phyloP scores from a whole-genome alignment of 2,113 vertebrate species.

The Lampris megalopsis region DNA sequence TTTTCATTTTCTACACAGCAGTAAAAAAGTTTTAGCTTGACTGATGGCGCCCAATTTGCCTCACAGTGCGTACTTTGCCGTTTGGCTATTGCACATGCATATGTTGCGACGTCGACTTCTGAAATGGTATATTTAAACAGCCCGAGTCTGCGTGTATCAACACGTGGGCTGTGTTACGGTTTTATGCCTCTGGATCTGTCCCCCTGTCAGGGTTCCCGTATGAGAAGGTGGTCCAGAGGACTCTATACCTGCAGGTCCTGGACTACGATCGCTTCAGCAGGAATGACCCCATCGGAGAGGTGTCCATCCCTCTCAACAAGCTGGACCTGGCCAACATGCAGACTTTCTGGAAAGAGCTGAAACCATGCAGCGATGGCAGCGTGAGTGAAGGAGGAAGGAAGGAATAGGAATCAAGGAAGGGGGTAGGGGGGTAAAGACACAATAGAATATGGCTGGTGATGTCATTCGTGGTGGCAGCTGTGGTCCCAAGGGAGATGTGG shows the following conservation, averaged over 20 bases:
- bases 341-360: constrained; percentile 99
- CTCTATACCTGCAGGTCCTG: constrained; percentile 96
- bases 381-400: constrained; percentile 82
- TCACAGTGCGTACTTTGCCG: too few relatives aligned
- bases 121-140: too few relatives aligned
- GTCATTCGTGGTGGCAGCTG: constrained; percentile 74
- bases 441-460: constrained; percentile 69
- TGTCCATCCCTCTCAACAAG: constrained; percentile 97
- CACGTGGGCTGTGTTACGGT: neutral
- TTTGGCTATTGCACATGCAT: too few relatives aligned
- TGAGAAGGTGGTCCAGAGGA: constrained; percentile 97
- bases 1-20: too few relatives aligned
- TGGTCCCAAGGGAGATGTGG: constrained; percentile 62
- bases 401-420: neutral
- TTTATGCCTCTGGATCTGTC: constrained; percentile 3
- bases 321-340: constrained; percentile 98
- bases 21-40: too few relatives aligned
- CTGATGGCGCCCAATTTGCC: too few relatives aligned
- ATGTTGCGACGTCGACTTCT: too few relatives aligned
- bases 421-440: constrained; percentile 36
- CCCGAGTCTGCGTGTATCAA: neutral
- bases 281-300: constrained; percentile 98
- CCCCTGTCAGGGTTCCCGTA: constrained; percentile 91
- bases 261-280: constrained; percentile 99
- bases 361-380: constrained; percentile 98